Evolutionary conservation across 2,113 vertebrate species (phyloP).

Genomic region (Apteryx owenii): DNA sequence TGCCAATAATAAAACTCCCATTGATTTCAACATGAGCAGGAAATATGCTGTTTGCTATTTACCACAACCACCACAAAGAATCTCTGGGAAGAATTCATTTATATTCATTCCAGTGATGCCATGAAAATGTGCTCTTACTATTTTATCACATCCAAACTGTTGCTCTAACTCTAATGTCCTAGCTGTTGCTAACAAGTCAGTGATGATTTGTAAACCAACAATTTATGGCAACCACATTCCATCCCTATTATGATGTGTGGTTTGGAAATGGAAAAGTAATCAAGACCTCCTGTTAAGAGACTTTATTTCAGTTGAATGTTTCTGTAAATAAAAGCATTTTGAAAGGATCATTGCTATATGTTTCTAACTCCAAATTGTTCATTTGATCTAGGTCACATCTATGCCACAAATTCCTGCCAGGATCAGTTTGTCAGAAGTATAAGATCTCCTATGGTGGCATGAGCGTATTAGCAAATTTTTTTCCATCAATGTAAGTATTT

Average conservation of each 20-base stretch:
- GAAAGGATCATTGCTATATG: slow-evolving; percentile 48
- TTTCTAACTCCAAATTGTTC: slow-evolving; percentile 47
- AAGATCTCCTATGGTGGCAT: slow-evolving; percentile 2
- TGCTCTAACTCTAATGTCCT: slow-evolving; percentile 65
- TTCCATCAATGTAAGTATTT: slow-evolving; percentile 22
- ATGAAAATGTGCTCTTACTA: slow-evolving; percentile 60
- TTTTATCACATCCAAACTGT: slow-evolving; percentile 71
- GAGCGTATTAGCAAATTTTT: background rate
- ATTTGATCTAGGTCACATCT: slow-evolving; percentile 34
- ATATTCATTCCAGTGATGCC: slow-evolving; percentile 57
- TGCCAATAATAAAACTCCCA: slow-evolving; percentile 64
- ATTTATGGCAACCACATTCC: slow-evolving; percentile 72
- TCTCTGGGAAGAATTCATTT: slow-evolving; percentile 68
- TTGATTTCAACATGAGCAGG: slow-evolving; percentile 69
- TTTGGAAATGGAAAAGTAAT: slow-evolving; percentile 74
- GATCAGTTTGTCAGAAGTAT: slow-evolving; percentile 7
- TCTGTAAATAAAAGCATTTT: slow-evolving; percentile 66
- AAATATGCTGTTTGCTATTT: slow-evolving; percentile 64
- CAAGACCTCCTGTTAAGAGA: slow-evolving; percentile 71
- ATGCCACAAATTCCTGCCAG: slow-evolving; percentile 10
- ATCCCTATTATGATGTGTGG: slow-evolving; percentile 68
- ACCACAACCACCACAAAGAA: slow-evolving; percentile 67
- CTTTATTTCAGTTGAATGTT: slow-evolving; percentile 61
- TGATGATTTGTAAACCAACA: slow-evolving; percentile 74
- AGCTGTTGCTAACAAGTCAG: slow-evolving; percentile 70